Percentiles rank a stretch among this genome's conserved stretches.
phyloP scores from a whole-genome alignment of 2,888 invertebrate genomes.

The Idaea dimidiata region DNA sequence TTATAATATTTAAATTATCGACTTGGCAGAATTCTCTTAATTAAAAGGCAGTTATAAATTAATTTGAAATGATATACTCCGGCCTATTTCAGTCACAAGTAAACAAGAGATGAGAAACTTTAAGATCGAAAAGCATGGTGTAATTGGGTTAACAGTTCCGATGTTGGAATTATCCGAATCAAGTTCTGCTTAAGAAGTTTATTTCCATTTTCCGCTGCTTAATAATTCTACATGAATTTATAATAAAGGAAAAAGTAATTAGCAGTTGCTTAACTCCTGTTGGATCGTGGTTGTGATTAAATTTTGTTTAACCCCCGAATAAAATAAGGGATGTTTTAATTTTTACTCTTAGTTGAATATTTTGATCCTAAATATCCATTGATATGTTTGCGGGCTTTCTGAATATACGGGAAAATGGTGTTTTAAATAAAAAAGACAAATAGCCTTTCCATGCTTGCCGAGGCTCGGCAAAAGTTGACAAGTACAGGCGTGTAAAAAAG shows the following conservation, averaged over 20 bases:
- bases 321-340: background rate
- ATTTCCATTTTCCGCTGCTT: background rate
- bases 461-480: too few species aligned
- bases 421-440: too few species aligned
- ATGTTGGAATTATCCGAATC: background rate
- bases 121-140: background rate
- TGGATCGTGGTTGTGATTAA: background rate
- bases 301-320: background rate
- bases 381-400: too few species aligned
- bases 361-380: too few species aligned
- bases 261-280: background rate
- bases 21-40: background rate
- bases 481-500: too few species aligned
- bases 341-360: too few species aligned
- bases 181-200: background rate
- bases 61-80: background rate
- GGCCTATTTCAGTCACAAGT: background rate
- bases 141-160: background rate
- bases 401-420: too few species aligned
- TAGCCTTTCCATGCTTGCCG: too few species aligned
- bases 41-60: background rate
- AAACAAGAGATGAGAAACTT: background rate
- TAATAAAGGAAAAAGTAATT: background rate
- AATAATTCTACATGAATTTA: background rate
- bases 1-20: background rate